A percentile compares a stretch with the other conserved stretches of the same genome.
These are phyloP conservation scores for Enoplosus armatus DNA, from an alignment of 2,797 vertebrate species.

Conservation along the genomic window DNA sequence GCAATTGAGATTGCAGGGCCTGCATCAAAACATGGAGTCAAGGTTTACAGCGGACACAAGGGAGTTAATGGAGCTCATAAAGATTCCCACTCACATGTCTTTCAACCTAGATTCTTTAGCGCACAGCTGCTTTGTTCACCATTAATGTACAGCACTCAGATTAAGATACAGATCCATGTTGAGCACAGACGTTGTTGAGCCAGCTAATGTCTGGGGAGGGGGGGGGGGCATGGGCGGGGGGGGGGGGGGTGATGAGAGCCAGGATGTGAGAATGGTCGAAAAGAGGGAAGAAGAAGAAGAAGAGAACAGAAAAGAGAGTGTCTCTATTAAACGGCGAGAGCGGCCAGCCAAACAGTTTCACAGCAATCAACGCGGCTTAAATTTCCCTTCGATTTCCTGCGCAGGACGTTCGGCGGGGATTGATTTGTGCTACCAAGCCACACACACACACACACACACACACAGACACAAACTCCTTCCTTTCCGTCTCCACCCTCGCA, in stretches of 20 bases:
- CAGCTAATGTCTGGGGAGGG: no score
- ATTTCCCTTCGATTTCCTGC: constrained; percentile 80
- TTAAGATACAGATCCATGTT: neutral
- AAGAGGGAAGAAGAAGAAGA: neutral
- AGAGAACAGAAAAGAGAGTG: constrained; percentile 8
- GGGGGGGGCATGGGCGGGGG: no score
- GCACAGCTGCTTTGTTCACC: neutral
- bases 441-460: constrained; percentile 43
- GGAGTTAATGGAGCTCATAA: neutral
- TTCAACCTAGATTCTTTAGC: neutral
- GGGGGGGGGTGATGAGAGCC: no score
- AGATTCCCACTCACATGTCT: neutral
- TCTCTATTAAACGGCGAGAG: constrained; percentile 59
- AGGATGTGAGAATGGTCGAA: neutral
- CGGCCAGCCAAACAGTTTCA: constrained; percentile 64
- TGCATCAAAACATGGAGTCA: neutral
- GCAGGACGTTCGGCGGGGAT: constrained; percentile 60
- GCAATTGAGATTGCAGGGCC: neutral
- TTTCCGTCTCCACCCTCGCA: constrained; percentile 27
- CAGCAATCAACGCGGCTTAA: constrained; percentile 69
- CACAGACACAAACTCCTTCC: constrained; percentile 12
- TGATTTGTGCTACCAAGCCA: constrained; percentile 64
- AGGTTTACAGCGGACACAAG: neutral
- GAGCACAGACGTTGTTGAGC: neutral
- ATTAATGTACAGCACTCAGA: neutral